Percentiles rank a stretch among this genome's conserved stretches.
phyloP scores from a whole-genome alignment of 2,888 invertebrate genomes.

The Eupithecia dodoneata region DNA sequence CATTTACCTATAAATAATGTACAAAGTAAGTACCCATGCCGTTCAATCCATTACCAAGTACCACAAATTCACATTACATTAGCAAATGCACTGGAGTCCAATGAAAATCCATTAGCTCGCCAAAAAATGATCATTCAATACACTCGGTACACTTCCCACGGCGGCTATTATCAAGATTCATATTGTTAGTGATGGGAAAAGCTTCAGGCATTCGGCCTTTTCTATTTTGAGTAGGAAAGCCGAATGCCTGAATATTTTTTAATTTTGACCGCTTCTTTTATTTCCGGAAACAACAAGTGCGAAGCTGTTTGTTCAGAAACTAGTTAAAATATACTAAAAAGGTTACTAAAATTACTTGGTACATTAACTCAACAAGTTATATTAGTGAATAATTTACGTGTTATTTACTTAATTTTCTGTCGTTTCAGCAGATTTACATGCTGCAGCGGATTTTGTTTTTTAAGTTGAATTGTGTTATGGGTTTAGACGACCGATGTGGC shows the following conservation, averaged over 20 bases:
- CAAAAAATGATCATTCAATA: constrained; percentile 70
- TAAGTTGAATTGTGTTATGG: no score
- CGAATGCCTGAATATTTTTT: no score
- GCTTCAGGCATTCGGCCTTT: not conserved
- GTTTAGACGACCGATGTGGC: no score
- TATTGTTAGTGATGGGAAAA: constrained; percentile 20
- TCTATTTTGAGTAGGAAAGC: not conserved
- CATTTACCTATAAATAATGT: not conserved
- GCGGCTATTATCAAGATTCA: constrained; percentile 61
- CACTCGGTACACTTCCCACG: constrained; percentile 72
- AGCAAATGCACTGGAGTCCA: constrained; percentile 61
- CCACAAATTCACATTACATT: constrained; percentile 37
- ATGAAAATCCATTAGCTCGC: constrained; percentile 68
- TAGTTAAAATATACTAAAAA: not conserved
- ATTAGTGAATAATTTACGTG: not conserved
- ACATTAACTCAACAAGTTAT: not conserved
- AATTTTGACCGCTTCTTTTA: no score
- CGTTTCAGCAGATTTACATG: not conserved
- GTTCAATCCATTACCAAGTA: not conserved
- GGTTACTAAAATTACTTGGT: not conserved
- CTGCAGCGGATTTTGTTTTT: not conserved
- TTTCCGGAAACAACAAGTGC: no score
- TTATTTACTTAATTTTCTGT: not conserved
- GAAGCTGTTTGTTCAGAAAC: no score
- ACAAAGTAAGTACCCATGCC: not conserved